Evolutionary conservation across 2,888 invertebrate genomes (phyloP).

Genomic region (Myopa testacea): DNA sequence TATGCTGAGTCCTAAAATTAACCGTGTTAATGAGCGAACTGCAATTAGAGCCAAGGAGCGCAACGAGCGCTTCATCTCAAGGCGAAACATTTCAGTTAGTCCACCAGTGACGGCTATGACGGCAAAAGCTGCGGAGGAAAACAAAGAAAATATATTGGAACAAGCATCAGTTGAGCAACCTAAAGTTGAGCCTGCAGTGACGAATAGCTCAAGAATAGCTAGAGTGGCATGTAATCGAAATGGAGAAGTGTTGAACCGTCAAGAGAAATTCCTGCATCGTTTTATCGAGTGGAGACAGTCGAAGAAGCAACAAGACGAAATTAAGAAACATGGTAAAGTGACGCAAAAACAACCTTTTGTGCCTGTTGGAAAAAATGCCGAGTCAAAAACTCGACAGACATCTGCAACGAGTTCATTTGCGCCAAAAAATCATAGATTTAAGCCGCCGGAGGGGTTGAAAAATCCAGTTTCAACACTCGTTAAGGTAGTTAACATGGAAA

Average conservation of each 20-base stretch:
- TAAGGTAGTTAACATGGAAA: conserved; percentile 21
- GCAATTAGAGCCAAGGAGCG: conserved; percentile 52
- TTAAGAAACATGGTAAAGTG: conserved; percentile 34
- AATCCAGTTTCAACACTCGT: conserved; percentile 15
- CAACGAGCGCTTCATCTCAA: conserved; percentile 50
- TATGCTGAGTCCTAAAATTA: conserved; percentile 47
- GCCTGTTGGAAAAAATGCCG: conserved; percentile 33
- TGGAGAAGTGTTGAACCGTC: conserved; percentile 38
- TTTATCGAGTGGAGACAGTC: conserved; percentile 51
- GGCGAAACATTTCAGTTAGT: conserved; percentile 51
- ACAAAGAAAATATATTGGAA: conserved; percentile 19
- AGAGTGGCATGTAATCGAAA: conserved; percentile 36
- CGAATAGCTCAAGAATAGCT: conserved; percentile 36
- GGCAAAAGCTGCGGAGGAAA: not conserved
- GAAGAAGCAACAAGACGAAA: conserved; percentile 42
- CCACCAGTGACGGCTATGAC: conserved; percentile 43
- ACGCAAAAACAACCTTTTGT: conserved; percentile 48
- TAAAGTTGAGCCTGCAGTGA: not conserved
- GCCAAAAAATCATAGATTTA: conserved; percentile 46
- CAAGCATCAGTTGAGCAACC: not conserved
- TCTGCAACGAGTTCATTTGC: conserved; percentile 43
- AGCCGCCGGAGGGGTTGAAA: conserved; percentile 47
- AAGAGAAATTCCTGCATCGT: conserved; percentile 48
- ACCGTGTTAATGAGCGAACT: conserved; percentile 49
- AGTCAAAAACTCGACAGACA: not conserved